Base-by-base conservation (phyloP, 2,888 invertebrate genomes). In the Drosophila pegasa region DNA sequence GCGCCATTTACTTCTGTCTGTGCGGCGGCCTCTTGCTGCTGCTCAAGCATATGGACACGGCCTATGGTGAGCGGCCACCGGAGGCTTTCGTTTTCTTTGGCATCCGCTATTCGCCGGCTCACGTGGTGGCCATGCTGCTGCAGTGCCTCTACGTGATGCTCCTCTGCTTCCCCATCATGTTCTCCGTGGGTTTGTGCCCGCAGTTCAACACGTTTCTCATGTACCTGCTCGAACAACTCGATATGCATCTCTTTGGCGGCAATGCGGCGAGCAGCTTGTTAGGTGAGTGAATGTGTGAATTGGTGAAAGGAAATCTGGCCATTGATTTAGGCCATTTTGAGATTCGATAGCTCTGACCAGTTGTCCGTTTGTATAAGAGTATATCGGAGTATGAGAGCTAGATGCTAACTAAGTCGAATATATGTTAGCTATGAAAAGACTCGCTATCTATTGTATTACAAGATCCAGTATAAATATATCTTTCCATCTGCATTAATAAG, bases 171-270 rank as follows among this genome's bases (percentile, higher is more conserved):
- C 99, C 99, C 0, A 89, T 99, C 50, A 95, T 98, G 29, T 99
- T 99, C 93, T 98, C 98, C 47, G 93, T 99, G 71, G 99, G 99
- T 1, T 93, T 99, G 47, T 97, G 99, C 89, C 99, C 99, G 4
- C 99, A 97, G 93, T 96, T 99, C 58, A 99, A 98, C 91, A 99
- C 99, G 1, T 98, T 99, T 91, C 92, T 96, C 9, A 97, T 98
- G 96, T 99, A 99, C 92, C 93, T 98, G n/a, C 93, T 99, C 79
- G 99, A 99, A 92, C 99, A 99, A 93, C 94, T 95, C 89, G 99
- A 96, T 92, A 98, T 96, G 95, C 97, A 97, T 88, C 90, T 97
- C 1, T 97, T 97, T 89, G 97, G 97, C 1, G 97, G 97, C 0
- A 98, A 96, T 89, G 98, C 97, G 0, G 96, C 96, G 10, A 96